Percentiles rank a stretch among this genome's conserved stretches.
phyloP scores from a whole-genome alignment of 2,888 invertebrate species.

The Syrphus vitripennis region DNA sequence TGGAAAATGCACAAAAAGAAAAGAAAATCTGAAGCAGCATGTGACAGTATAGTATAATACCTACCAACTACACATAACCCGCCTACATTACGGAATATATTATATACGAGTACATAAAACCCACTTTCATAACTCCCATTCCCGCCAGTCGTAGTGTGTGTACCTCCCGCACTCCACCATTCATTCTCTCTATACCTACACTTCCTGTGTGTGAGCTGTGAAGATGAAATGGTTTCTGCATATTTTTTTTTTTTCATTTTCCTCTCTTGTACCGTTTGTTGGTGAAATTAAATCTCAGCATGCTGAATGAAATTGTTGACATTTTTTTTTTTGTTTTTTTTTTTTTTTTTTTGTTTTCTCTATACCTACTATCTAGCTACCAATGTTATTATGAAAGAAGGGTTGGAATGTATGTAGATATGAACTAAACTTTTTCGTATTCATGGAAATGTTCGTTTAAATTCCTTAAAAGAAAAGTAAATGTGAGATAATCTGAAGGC shows the following conservation, averaged over 20 bases:
- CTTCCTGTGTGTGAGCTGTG: constrained; percentile 70
- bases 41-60: background rate
- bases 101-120: constrained; percentile 9
- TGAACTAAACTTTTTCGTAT: constrained; percentile 24
- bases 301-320: constrained; percentile 62
- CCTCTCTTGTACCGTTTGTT: constrained; percentile 29
- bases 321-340: constrained; percentile 43
- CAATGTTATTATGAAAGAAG: constrained; percentile 29
- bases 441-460: constrained; percentile 57
- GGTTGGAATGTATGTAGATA: constrained; percentile 33
- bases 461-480: constrained; percentile 52
- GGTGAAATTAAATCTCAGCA: constrained; percentile 66
- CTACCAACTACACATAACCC: constrained; percentile 37
- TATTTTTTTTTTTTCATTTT: constrained; percentile 33
- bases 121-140: constrained; percentile 4
- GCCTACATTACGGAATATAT: constrained; percentile 46
- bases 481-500: constrained; percentile 61
- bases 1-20: constrained; percentile 26
- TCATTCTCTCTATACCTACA: constrained; percentile 28
- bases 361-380: too few relatives aligned
- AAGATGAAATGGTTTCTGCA: constrained; percentile 49
- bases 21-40: constrained; percentile 22
- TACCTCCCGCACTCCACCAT: background rate
- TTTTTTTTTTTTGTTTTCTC: background rate
- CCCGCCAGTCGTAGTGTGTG: background rate